phyloP scores from a whole-genome alignment of 2,113 vertebrate species.

The Chrysemys picta region DNA sequence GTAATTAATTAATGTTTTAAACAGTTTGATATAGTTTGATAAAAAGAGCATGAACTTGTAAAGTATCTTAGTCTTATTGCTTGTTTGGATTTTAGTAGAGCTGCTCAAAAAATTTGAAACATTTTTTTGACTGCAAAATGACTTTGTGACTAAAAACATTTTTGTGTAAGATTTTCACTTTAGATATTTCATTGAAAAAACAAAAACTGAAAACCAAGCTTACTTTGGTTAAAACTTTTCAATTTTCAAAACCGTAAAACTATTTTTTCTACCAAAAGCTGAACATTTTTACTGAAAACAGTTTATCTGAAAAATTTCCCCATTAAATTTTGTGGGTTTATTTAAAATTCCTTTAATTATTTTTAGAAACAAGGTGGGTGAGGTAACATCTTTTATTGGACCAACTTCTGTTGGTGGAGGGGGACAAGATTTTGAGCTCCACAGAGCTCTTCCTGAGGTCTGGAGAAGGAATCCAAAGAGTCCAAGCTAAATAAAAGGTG shows the following conservation, averaged over 20 bases:
- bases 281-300: neutral
- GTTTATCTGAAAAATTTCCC: no score
- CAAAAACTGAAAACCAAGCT: neutral
- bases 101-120: neutral
- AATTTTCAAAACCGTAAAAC: neutral
- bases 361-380: no score
- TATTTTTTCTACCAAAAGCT: neutral
- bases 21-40: neutral
- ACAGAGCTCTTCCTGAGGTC: no score
- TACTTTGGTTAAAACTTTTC: neutral
- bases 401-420: no score
- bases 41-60: conserved; percentile 11
- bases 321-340: no score
- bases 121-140: neutral
- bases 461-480: no score
- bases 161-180: neutral
- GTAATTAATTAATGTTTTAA: conserved; percentile 5
- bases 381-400: no score
- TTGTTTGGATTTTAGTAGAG: neutral
- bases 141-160: neutral
- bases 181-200: neutral
- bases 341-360: no score
- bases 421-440: no score
- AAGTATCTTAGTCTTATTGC: neutral
- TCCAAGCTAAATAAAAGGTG: no score